Evolutionary conservation across 2,113 vertebrate genomes (phyloP).

Genomic region (Eublepharis macularius): DNA sequence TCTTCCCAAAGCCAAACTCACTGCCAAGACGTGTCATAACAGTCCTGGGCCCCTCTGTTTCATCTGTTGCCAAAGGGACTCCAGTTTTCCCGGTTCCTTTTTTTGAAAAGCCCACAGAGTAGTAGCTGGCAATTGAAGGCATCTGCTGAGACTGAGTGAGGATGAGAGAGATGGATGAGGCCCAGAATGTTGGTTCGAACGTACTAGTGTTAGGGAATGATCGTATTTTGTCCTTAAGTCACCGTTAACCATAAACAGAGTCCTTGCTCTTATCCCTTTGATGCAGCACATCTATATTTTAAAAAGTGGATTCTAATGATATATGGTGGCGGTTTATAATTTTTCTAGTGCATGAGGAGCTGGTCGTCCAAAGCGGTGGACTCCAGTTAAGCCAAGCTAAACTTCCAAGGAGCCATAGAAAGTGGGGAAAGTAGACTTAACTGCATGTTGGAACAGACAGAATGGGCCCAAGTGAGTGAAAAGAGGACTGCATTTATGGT

Average conservation of each 20-base stretch:
- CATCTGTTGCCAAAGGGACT: conserved; percentile 68
- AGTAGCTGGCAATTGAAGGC: conserved; percentile 69
- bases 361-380: not conserved
- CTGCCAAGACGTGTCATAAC: conserved; percentile 67
- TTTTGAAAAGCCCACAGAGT: conserved; percentile 48
- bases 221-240: not conserved
- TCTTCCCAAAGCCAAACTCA: conserved; percentile 63
- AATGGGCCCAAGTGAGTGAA: not conserved
- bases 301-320: not conserved
- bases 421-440: not conserved
- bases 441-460: not conserved
- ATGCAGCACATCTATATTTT: not conserved
- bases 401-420: not conserved
- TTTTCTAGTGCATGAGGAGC: not conserved
- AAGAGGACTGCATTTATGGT: too few relatives aligned
- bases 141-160: conserved; percentile 62
- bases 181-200: conserved; percentile 55
- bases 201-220: conserved; percentile 18
- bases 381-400: not conserved
- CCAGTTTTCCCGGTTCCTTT: conserved; percentile 56
- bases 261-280: not conserved
- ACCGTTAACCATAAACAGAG: not conserved
- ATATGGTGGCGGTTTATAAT: not conserved
- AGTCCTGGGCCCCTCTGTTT: conserved; percentile 65
- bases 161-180: conserved; percentile 66